Base-by-base conservation (phyloP, 2,888 invertebrate species). In the Vanessa cardui region DNA sequence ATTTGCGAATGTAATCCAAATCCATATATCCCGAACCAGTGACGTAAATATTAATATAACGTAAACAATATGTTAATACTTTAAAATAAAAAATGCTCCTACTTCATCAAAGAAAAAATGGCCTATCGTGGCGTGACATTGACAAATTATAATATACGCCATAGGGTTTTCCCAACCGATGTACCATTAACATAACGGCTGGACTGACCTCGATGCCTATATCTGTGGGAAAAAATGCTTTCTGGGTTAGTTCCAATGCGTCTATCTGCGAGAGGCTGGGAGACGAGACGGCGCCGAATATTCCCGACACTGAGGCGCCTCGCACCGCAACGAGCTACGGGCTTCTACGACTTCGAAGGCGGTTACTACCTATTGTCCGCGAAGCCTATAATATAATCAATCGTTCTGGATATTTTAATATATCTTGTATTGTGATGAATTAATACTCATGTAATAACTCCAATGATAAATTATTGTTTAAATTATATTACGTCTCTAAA, bases 251-350 rank as follows among this genome's bases (percentile, higher is more conserved):
- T 84, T 92, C 92, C 92, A 92, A 91, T 84, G 82, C 84, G 83
- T 79, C 82, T 83, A 83, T 83, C 58, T 81, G 81, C 31, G 58
- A 65, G 81, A 78, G 75, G 75, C 77, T 76, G 81, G 80, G 78
- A 93, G 92, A 93, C 93, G 81, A 83, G 89, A 86, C 92, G 93
- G 89, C 92, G 93, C 92, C 91, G 76, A 46, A 33, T 66, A 49
- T 63, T 62, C 78, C 76, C 86, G 87, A 77, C 87, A 75, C 67
- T 46, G 74, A 73, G 88, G 86, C 90, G 88, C 87, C 89, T 52
- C 39, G 16, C 60, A 54, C 50, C 69, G 64, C 71, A 64, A 33
- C 71, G 56, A 64, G 49, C 60, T 59, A 21, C 26, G 45, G n/a
- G 56, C 58, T 62, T 52, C 61, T 33, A 21, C 46, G 46, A 62